These are phyloP conservation scores for Phylloscopus collybita DNA, from an alignment of 2,797 vertebrate species.

Conservation along the genomic window DNA sequence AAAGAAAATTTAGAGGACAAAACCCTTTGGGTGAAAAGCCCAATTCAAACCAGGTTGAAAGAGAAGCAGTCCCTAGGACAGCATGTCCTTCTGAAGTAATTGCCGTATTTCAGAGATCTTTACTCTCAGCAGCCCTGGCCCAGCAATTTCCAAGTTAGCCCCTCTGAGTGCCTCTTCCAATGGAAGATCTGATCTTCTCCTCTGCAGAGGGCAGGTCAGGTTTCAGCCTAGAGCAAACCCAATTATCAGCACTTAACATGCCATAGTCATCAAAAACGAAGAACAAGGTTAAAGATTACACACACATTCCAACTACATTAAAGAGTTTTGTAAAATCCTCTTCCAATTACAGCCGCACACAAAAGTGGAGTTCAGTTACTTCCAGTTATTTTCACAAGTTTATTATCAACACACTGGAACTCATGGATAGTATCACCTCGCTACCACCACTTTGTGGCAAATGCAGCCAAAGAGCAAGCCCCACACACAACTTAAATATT, in stretches of 20 bases:
- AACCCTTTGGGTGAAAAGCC: neutral
- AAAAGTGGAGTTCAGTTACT: neutral
- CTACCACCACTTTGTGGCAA: neutral
- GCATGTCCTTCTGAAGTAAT: neutral
- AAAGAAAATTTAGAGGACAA: neutral
- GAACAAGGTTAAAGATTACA: conserved; percentile 38
- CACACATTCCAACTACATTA: conserved; percentile 17
- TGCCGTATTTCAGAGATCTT: neutral
- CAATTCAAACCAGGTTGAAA: neutral
- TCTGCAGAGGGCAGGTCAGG: conserved; percentile 5
- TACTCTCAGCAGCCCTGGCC: neutral
- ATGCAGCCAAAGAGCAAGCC: neutral
- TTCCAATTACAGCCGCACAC: neutral
- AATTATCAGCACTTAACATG: conserved; percentile 52
- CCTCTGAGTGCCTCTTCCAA: neutral
- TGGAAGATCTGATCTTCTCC: neutral
- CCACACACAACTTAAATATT: neutral
- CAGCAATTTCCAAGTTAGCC: neutral
- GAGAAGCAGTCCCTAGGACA: neutral
- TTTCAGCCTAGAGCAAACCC: conserved; percentile 48
- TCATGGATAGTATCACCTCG: neutral
- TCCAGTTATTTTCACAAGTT: conserved; percentile 15
- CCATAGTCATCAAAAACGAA: conserved; percentile 14
- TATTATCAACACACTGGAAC: conserved; percentile 7
- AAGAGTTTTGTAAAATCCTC: conserved; percentile 32